Conservation (phyloP, 2,797 vertebrate species). For the Leptatherina wallacei region DNA sequence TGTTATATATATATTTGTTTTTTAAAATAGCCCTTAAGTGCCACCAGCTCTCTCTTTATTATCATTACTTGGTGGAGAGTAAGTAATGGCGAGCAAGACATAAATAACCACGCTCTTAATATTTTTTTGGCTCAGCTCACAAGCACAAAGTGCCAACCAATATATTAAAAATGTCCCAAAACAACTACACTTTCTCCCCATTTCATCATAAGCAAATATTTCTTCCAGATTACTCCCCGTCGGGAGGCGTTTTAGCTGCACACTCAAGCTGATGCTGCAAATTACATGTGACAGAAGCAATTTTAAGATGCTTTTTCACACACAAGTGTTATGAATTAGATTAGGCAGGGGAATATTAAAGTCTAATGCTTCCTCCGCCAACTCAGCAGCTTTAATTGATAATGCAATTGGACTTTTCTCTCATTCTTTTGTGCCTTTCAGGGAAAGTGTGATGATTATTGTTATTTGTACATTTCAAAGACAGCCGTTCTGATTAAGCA, state of each 20-base stretch:
- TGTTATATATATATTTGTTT: not conserved
- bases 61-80: slow-evolving; percentile 38
- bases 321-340: slow-evolving; percentile 74
- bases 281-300: slow-evolving; percentile 78
- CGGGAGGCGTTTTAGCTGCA: slow-evolving; percentile 49
- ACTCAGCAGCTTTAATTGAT: slow-evolving; percentile 76
- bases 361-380: slow-evolving; percentile 61
- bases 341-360: slow-evolving; percentile 65
- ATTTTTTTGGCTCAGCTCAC: slow-evolving; percentile 24
- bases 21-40: slow-evolving; percentile 28
- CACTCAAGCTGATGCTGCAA: slow-evolving; percentile 71
- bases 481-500: slow-evolving; percentile 9
- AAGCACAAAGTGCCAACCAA: slow-evolving; percentile 35
- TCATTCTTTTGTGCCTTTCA: slow-evolving; percentile 3
- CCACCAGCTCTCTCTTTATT: slow-evolving; percentile 39
- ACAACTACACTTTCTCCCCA: slow-evolving; percentile 38
- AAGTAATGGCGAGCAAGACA: slow-evolving; percentile 50
- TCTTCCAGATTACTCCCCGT: slow-evolving; percentile 44
- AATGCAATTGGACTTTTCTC: slow-evolving; percentile 58
- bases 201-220: slow-evolving; percentile 63
- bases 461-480: slow-evolving; percentile 18
- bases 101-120: slow-evolving; percentile 60
- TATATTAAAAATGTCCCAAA: slow-evolving; percentile 54
- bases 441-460: slow-evolving; percentile 32
- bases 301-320: slow-evolving; percentile 73